Evolutionary conservation across 2,888 invertebrate species (phyloP).

Genomic region (Andrena praecox): DNA sequence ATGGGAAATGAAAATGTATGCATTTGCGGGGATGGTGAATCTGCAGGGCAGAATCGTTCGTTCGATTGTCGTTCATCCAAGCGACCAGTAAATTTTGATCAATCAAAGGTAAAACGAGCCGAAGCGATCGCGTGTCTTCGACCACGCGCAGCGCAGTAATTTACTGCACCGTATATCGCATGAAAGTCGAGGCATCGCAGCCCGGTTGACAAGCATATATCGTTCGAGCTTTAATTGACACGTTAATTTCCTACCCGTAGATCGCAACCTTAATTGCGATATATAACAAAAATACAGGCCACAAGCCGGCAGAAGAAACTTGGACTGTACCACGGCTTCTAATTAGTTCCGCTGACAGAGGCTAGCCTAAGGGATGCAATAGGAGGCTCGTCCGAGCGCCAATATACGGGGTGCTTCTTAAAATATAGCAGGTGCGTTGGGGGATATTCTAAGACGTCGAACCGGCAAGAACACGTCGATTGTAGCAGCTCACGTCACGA

Average conservation of each 20-base stretch:
- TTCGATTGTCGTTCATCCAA: slow-evolving; percentile 16
- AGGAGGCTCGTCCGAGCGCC: neutral
- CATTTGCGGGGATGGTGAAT: neutral
- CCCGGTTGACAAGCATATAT: slow-evolving; percentile 80
- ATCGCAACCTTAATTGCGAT: slow-evolving; percentile 72
- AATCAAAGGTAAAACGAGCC: slow-evolving; percentile 28
- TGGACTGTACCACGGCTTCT: slow-evolving; percentile 46
- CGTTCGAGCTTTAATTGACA: slow-evolving; percentile 80
- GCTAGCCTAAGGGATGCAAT: slow-evolving; percentile 15
- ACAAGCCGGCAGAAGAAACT: slow-evolving; percentile 36
- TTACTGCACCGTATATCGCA: slow-evolving; percentile 74
- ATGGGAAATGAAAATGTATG: neutral
- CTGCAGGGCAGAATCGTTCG: slow-evolving; percentile 8
- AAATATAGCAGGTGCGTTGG: slow-evolving; percentile 7
- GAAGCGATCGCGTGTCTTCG: slow-evolving; percentile 60
- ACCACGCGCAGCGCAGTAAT: slow-evolving; percentile 79
- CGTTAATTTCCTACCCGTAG: slow-evolving; percentile 77
- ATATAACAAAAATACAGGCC: slow-evolving; percentile 26
- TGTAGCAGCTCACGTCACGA: neutral
- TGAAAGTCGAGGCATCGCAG: slow-evolving; percentile 36
- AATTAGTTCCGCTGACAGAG: slow-evolving; percentile 60
- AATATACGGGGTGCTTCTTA: slow-evolving; percentile 30
- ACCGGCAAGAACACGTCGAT: neutral
- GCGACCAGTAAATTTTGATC: slow-evolving; percentile 50
- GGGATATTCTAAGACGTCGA: neutral